phyloP scores from a whole-genome alignment of 2,113 vertebrate genomes.

The Stictonetta naevosa region DNA sequence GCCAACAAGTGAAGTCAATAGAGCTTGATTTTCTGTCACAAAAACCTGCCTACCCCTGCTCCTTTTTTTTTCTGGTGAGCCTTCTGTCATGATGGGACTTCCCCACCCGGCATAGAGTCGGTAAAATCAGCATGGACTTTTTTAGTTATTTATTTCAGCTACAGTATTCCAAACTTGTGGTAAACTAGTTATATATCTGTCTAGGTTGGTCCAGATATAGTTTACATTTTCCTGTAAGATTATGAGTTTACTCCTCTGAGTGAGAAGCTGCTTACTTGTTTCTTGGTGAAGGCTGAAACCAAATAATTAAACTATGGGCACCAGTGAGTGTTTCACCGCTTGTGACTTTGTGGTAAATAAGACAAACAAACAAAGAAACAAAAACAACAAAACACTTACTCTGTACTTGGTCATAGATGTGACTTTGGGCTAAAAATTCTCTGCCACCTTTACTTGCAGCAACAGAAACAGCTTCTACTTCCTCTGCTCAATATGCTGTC shows the following conservation, averaged over 20 bases:
- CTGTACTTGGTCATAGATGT: not conserved
- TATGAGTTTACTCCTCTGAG: not conserved
- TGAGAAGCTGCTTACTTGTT: not conserved
- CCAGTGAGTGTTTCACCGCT: not conserved
- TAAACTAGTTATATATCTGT: not conserved
- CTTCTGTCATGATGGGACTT: not conserved
- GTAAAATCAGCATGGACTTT: not conserved
- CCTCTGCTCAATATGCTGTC: not conserved
- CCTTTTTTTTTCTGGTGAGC: not conserved
- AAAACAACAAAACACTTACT: too few species aligned
- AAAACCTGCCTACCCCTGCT: not conserved
- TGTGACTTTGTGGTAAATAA: not conserved
- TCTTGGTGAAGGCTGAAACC: not conserved
- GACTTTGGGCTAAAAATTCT: not conserved
- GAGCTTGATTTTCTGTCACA: not conserved
- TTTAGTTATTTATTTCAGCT: not conserved
- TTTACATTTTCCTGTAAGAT: not conserved
- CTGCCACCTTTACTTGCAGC: not conserved
- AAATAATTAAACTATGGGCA: not conserved
- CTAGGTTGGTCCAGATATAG: not conserved
- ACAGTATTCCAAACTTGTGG: not conserved
- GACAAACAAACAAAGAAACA: not conserved
- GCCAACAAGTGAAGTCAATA: rapidly evolving
- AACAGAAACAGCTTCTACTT: not conserved
- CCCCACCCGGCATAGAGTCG: not conserved